These are phyloP conservation scores for Capreolus pygargus DNA, from an alignment of 2,113 vertebrate genomes.

Conservation along the genomic window DNA sequence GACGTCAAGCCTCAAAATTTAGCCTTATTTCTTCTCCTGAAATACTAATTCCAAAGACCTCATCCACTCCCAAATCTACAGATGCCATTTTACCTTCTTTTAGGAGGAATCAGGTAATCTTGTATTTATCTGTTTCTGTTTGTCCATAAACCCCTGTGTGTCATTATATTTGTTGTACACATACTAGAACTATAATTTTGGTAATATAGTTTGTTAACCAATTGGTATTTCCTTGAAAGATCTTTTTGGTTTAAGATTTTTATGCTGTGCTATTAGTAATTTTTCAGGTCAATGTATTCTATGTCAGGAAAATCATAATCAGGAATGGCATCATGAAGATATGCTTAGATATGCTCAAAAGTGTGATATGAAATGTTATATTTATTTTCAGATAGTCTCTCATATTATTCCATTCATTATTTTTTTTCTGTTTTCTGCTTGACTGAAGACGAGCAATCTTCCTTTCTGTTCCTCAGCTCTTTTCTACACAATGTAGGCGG, in stretches of 20 bases:
- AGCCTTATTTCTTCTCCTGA: slow-evolving; percentile 51
- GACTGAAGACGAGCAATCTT: neutral
- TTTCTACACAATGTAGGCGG: neutral
- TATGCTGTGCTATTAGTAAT: neutral
- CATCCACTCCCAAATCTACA: slow-evolving; percentile 64
- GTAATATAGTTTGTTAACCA: neutral
- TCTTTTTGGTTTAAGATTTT: neutral
- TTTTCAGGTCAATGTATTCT: neutral
- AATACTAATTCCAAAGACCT: slow-evolving; percentile 34
- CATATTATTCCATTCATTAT: neutral
- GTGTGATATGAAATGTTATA: neutral
- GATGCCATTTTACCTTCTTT: slow-evolving; percentile 68
- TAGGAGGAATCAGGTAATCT: slow-evolving; percentile 76
- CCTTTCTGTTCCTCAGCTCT: neutral
- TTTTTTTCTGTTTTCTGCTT: neutral
- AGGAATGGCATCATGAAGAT: neutral
- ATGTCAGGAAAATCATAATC: neutral
- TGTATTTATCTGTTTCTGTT: neutral
- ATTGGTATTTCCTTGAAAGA: neutral
- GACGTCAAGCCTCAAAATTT: slow-evolving; percentile 61
- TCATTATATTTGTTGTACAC: neutral
- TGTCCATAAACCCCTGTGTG: neutral
- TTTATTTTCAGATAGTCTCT: neutral
- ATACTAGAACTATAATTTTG: neutral
- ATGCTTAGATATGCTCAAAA: neutral